Base-by-base conservation (phyloP, 2,797 vertebrate species). In the Enteromius afrohamiltoni region DNA sequence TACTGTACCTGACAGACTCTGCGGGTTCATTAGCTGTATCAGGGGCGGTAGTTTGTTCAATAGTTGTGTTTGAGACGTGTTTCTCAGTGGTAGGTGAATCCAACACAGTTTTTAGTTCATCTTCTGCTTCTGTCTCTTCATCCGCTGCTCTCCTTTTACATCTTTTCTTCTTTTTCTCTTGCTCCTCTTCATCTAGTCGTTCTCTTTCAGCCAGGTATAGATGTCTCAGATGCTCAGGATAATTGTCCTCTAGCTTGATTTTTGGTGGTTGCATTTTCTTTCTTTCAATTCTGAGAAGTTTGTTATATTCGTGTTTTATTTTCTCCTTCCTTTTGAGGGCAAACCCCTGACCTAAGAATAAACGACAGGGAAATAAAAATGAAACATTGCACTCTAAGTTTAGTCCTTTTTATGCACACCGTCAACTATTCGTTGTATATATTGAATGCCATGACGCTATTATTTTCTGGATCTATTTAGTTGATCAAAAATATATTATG, bases 161-260 rank as follows among this genome's bases (percentile, higher is more conserved):
- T 88, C 94, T 91, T 76, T 93, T 93, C 58, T 90, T 11, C 75
- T 88, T 88, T 67, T 93, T 90, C 0, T 85, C 77, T 88, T 91
- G 90, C 16, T 90, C 92, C 77, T 95, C 92, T 0, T 87, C 93
- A 80, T 89, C 95, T 34, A 97, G 91, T 85, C 90, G 93, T 90
- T 96, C 90, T 3, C 95, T 95, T 86, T 99, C 97, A 0, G 97
- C 98, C 82, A 95, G 9, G 79, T 99, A 99, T 16, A 99, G 96
- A 89, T 99, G 98, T 68, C 92, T 96, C 86, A 99, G 92, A 83
- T 99, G 97, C 47, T 99, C 97, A 0, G 98, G 98, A 47, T 97
- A 99, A 19, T 92, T 89, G 1, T 97, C 96, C 1, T 88, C 91
- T 81, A 95, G 96, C 6, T 92, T 82, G 8, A 87, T 21, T 60